These are phyloP conservation scores for Hemicentrotus pulcherrimus DNA, from an alignment of 35 echinoderm and acorn worm species.

Conservation along the genomic window DNA sequence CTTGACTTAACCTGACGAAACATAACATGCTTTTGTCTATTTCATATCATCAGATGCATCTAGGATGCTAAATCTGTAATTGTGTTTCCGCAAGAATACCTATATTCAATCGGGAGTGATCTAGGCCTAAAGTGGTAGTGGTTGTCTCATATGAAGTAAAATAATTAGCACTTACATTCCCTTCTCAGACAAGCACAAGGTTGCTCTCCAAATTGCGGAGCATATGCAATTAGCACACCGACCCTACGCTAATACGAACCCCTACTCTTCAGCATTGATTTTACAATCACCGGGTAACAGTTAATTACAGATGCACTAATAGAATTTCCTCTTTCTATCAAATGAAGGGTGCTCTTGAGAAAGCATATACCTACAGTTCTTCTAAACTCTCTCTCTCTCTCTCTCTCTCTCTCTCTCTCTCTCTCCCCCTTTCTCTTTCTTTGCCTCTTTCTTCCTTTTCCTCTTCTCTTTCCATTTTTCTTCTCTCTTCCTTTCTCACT, in stretches of 20 bases:
- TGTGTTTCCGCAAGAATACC: neutral
- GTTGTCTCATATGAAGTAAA: constrained; percentile 12
- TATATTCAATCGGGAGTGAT: neutral
- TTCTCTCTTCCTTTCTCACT: neutral
- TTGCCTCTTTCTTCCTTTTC: neutral
- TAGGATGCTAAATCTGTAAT: neutral
- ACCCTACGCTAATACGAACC: constrained; percentile 18
- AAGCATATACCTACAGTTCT: neutral
- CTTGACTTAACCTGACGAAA: too few species aligned
- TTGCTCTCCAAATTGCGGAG: neutral
- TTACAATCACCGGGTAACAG: constrained; percentile 45
- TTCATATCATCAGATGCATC: neutral
- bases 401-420: neutral
- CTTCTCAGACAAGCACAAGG: constrained; percentile 43
- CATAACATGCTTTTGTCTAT: neutral
- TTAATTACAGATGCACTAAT: constrained; percentile 48
- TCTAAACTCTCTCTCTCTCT: neutral
- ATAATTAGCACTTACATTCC: constrained; percentile 42
- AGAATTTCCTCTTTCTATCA: constrained; percentile 46
- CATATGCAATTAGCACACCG: constrained; percentile 32
- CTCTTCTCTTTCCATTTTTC: neutral
- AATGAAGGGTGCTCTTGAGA: constrained; percentile 40
- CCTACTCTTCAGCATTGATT: constrained; percentile 34
- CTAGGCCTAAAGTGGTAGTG: constrained; percentile 7
- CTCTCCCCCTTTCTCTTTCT: neutral